Base-by-base conservation (phyloP, 2,888 invertebrate genomes). In the Heliothis peltigera region DNA sequence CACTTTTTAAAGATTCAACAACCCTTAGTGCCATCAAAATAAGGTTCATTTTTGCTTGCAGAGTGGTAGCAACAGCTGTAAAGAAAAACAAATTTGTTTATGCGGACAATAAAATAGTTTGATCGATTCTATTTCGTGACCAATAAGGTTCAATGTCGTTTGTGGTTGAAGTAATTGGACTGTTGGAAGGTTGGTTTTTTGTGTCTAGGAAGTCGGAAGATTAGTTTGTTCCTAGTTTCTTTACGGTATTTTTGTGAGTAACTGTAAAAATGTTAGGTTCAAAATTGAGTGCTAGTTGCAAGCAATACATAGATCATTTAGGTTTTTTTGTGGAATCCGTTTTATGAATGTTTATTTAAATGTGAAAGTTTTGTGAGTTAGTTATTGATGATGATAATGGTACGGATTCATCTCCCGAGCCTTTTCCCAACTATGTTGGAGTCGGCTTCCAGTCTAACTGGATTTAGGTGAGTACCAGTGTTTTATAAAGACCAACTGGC, bases 171-270 rank as follows among this genome's bases (percentile, higher is more conserved):
- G 17, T 39, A 15, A 19, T 65, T 47, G 19, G n/a, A 35, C 49
- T 63, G 60, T 56, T 51, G 21, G 12, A 53, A 59, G 48, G n/a
- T 18, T 73, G 53, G 75, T 48, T 49, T 65, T 52, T 70, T 70
- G 60, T 51, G n/a, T 25, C 65, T 65, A 74, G 71, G 74, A 80
- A 78, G 74, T 76, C 8, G 4, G 63, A 63, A 63, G 62, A 64
- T 72, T 67, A 55, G 25, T 53, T 60, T 47, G 57, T 80, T 81
- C 77, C 74, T 81, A 79, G 77, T 78, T 76, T 63, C 57, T 77
- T 68, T 35, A 19, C 0, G 15, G 17, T 60, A 62, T 70, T 63
- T 58, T 42, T n/a, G 39, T 47, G 8, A 19, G 18, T 28, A 64
- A 44, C 43, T 35, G 39, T 21, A 12, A 32, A 25, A 55, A 54